These are phyloP conservation scores for Elysia chlorotica DNA, from an alignment of 1,140 invertebrate species.

Conservation along the genomic window DNA sequence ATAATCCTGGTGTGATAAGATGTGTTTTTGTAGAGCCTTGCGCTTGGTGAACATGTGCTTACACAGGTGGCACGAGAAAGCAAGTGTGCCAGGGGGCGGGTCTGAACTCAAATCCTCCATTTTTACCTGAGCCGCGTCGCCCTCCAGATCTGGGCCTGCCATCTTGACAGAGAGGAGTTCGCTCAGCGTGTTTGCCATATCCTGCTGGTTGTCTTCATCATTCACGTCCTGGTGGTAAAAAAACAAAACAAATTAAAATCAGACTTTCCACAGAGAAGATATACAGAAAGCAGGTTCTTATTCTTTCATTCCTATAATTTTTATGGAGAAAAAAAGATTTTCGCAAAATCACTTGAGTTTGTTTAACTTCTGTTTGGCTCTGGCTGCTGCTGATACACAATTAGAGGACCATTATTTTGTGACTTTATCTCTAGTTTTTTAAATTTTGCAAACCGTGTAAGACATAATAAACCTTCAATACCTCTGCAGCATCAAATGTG, in stretches of 20 bases:
- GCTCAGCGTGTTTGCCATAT: conserved; percentile 10
- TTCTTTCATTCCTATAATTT: too few species aligned
- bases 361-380: too few species aligned
- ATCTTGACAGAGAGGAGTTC: conserved; percentile 11
- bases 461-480: too few species aligned
- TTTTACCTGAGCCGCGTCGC: conserved; percentile 5
- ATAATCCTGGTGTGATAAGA: conserved; percentile 14
- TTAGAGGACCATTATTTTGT: too few species aligned
- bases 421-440: too few species aligned
- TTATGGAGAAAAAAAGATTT: too few species aligned
- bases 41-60: conserved; percentile 10
- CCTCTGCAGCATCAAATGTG: conserved; percentile 6
- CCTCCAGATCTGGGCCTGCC: conserved; percentile 4
- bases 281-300: too few species aligned
- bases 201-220: conserved; percentile 10
- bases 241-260: too few species aligned
- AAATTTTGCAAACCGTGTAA: too few species aligned
- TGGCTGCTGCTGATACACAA: too few species aligned
- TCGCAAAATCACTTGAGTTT: too few species aligned
- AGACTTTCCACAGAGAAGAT: too few species aligned
- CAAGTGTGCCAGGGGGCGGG: neutral
- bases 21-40: conserved; percentile 16
- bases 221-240: neutral
- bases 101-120: neutral
- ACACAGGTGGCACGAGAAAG: conserved; percentile 18